Conservation (phyloP, 2,888 invertebrate species). For the Polyommatus iphigenia region DNA sequence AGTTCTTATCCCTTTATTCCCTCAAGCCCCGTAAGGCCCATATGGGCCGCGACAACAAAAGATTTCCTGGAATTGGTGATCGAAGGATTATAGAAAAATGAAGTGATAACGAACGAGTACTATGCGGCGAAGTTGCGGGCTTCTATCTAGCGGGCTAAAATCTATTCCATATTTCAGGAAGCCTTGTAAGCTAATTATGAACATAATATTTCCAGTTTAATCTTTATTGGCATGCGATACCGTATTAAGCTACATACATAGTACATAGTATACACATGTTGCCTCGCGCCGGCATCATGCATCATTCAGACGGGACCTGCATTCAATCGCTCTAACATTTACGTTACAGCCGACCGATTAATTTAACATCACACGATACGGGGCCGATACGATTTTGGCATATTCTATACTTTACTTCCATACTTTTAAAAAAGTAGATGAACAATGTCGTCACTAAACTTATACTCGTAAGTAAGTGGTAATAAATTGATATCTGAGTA, state of each 20-base stretch:
- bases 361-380: neutral
- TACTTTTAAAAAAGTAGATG: too few species aligned
- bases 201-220: conserved; percentile 34
- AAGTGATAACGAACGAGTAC: too few species aligned
- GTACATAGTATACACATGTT: conserved; percentile 21
- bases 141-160: neutral
- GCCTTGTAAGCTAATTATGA: neutral
- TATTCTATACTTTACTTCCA: too few species aligned
- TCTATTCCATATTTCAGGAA: neutral
- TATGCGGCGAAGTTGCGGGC: too few species aligned
- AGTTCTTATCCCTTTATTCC: too few species aligned
- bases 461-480: too few species aligned
- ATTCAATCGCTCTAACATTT: conserved; percentile 61
- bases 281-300: conserved; percentile 8
- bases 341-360: conserved; percentile 47
- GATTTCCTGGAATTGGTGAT: too few species aligned
- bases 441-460: too few species aligned
- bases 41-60: too few species aligned
- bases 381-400: neutral
- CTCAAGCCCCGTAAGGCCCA: too few species aligned
- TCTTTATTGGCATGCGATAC: conserved; percentile 40
- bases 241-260: conserved; percentile 38
- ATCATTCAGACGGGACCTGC: conserved; percentile 59
- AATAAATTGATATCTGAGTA: too few species aligned
- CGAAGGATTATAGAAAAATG: too few species aligned